Conservation (phyloP, 2,888 invertebrate species). For the Macaria liturata region DNA sequence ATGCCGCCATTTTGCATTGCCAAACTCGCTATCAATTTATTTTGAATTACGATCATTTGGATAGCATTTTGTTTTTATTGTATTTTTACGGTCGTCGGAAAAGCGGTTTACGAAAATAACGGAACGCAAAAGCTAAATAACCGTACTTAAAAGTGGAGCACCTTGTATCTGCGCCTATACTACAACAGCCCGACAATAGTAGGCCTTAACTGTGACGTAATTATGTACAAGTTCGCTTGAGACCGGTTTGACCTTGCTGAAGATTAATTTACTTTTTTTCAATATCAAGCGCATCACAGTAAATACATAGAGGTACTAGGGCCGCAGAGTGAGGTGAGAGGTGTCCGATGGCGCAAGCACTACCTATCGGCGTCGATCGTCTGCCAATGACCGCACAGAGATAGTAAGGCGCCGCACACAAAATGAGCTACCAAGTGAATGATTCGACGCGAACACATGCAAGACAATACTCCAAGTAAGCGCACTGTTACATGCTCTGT, state of each 20-base stretch:
- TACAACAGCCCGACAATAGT: constrained; percentile 24
- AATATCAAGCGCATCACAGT: constrained; percentile 71
- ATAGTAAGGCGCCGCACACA: constrained; percentile 18
- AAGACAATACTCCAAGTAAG: constrained; percentile 9
- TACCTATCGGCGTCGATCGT: constrained; percentile 41
- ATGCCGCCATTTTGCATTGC: constrained; percentile 24
- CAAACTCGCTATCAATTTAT: constrained; percentile 28
- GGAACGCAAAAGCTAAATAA: constrained; percentile 17
- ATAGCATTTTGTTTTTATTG: constrained; percentile 14
- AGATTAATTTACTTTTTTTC: constrained; percentile 66
- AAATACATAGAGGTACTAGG: constrained; percentile 79
- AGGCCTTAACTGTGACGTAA: constrained; percentile 19
- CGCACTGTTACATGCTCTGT: no score
- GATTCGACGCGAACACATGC: constrained; percentile 18
- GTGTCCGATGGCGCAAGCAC: constrained; percentile 41
- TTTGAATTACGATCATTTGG: constrained; percentile 12
- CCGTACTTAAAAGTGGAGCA: constrained; percentile 43
- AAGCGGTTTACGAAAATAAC: constrained; percentile 22
- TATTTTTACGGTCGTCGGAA: constrained; percentile 24
- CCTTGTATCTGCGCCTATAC: constrained; percentile 41
- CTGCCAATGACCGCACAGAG: constrained; percentile 45
- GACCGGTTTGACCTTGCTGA: constrained; percentile 41
- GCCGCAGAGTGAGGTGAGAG: constrained; percentile 59
- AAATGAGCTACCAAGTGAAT: constrained; percentile 24
- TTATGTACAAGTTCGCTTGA: constrained; percentile 33